Percentiles rank a stretch among this genome's conserved stretches.
Conservation (phyloP, 2,888 invertebrate species). For the Bombyx huttoni region DNA sequence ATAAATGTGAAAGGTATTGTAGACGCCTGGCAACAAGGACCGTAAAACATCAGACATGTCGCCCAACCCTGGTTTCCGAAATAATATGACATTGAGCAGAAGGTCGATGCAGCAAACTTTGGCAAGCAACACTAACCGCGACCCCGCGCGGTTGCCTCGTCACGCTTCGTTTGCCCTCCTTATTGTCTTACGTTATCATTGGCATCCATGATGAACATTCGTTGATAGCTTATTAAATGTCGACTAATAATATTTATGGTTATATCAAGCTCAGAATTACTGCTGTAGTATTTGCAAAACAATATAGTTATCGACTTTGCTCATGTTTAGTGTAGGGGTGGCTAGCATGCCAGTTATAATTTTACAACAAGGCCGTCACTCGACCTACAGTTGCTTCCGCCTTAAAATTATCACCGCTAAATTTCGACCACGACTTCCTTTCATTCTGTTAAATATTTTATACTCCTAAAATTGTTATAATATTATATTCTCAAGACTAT, state of each 20-base stretch:
- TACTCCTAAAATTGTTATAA: neutral
- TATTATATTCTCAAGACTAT: neutral
- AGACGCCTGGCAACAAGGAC: conserved; percentile 20
- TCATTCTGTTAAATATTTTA: neutral
- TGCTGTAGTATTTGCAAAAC: neutral
- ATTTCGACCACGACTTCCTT: conserved; percentile 5
- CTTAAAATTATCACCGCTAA: conserved; percentile 23
- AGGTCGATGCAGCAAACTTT: conserved; percentile 72
- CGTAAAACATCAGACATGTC: conserved; percentile 16
- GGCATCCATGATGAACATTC: neutral
- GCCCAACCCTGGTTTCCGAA: conserved; percentile 35
- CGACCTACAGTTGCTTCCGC: conserved; percentile 53
- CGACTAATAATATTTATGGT: neutral
- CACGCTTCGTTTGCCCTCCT: conserved; percentile 7
- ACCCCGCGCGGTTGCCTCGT: conserved; percentile 22
- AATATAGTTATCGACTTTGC: neutral
- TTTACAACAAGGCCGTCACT: conserved; percentile 37
- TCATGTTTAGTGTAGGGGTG: neutral
- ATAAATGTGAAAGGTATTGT: neutral
- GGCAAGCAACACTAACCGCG: conserved; percentile 70
- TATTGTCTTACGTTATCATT: conserved; percentile 1
- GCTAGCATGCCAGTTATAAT: neutral
- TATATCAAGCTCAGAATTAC: too few relatives aligned
- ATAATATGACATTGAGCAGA: conserved; percentile 59
- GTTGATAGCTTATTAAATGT: neutral